Evolutionary conservation across 2,888 invertebrate genomes (phyloP), one percentile per base, ranked within the genome.

Genomic region (Camponotus fellah): DNA sequence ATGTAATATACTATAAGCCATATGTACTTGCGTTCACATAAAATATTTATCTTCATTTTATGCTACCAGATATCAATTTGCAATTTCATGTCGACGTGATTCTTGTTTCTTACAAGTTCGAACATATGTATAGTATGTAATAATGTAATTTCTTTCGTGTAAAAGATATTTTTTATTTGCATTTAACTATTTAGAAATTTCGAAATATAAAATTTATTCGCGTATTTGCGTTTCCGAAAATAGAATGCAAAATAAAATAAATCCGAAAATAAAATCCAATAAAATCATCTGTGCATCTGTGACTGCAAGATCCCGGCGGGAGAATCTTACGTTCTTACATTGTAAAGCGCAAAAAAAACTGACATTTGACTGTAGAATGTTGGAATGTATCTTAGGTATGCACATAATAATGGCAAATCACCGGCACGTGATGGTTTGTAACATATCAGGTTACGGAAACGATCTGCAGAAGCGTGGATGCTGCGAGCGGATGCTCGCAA

Each of bases 391-490:
- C 65, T 56, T 17, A 66, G 69, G 77, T 85, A 83, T 65, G 76
- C 64, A 49, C 71, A 74, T 53, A 69, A 83, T 74, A 75, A 74
- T 85, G 74, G 85, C 71, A 84, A 85, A 79, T 85, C 66, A 64
- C 74, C 21, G 58, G 75, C 69, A 74, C 85, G 84, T 85, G 84
- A 85, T 80, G 62, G 79, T 72, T 85, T 43, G 75, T 46, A 69
- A 68, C 72, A 71, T 87, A 86, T 87, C 87, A 80, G 86, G 84
- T 87, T 87, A 86, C 87, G 86, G 86, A 86, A 86, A 68, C 77
- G 81, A 69, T 76, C 32, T 34, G 40, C 71, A 87, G 87, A 81
- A 84, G 74, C 71, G 40, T 69, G 83, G 76, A 74, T 65, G 86
- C 79, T 60, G 46, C 82, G 37, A 65, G 62, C 80, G 60, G 76